Evolutionary conservation across 2,888 invertebrate genomes (phyloP).

Genomic region (Torymus auratus): DNA sequence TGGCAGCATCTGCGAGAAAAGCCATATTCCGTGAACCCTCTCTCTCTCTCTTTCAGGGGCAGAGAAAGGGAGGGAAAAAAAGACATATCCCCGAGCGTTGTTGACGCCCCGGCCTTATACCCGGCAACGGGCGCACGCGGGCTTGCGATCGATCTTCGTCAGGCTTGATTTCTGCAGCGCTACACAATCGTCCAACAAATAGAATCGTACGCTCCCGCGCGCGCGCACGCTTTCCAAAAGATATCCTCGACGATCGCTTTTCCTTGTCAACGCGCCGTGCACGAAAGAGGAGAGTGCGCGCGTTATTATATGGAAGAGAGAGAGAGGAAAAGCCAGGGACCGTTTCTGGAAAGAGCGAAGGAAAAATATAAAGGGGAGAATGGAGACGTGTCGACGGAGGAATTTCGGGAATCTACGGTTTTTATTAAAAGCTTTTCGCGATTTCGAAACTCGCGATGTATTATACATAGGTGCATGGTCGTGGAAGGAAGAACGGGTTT

Average conservation of each 20-base stretch:
- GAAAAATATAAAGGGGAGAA: too few species aligned
- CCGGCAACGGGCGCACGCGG: constrained; percentile 61
- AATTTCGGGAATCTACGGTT: too few species aligned
- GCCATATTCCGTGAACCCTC: constrained; percentile 35
- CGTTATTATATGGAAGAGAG: too few species aligned
- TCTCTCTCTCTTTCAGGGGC: constrained; percentile 18
- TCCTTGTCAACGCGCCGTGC: constrained; percentile 69
- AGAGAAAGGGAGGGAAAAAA: constrained; percentile 60
- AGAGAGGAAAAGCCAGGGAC: too few species aligned
- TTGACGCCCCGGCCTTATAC: constrained; percentile 70
- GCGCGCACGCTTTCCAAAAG: constrained; percentile 59
- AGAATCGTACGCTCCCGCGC: constrained; percentile 71
- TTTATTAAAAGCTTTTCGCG: too few species aligned
- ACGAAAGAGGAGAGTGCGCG: too few species aligned
- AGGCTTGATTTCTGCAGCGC: constrained; percentile 76
- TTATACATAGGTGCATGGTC: not conserved
- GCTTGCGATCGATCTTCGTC: constrained; percentile 76
- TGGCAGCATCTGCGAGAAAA: constrained; percentile 73
- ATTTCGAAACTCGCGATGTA: too few species aligned
- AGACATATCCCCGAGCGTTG: constrained; percentile 64
- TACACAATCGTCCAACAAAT: constrained; percentile 77
- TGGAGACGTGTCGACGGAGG: too few species aligned
- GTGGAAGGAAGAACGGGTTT: constrained; percentile 39
- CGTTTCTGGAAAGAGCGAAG: too few species aligned
- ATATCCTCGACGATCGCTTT: constrained; percentile 70